These are phyloP conservation scores for Myanophis thanlyinensis DNA, from an alignment of 2,113 vertebrate genomes.

Conservation along the genomic window DNA sequence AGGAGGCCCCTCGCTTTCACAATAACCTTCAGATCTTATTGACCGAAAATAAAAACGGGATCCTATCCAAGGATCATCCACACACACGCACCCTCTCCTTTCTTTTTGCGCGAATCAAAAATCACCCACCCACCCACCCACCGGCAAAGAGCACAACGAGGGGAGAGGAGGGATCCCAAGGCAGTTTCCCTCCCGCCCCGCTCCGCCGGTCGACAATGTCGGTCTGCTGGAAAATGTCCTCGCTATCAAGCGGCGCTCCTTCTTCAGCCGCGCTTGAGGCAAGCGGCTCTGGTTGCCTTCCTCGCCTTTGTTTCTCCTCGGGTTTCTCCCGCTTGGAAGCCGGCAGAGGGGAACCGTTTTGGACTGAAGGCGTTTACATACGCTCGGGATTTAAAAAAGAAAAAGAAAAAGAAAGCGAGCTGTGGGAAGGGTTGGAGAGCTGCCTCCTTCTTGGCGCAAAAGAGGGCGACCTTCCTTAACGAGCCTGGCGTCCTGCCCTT, in stretches of 20 bases:
- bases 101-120: too few relatives aligned
- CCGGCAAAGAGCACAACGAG: too few relatives aligned
- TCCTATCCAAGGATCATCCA: not conserved
- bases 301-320: not conserved
- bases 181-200: not conserved
- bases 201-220: not conserved
- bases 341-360: not conserved
- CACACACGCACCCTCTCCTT: not conserved
- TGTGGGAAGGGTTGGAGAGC: not conserved
- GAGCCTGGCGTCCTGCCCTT: not conserved
- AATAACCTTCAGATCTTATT: constrained; percentile 1
- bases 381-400: not conserved
- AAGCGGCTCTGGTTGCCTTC: not conserved
- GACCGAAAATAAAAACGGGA: not conserved
- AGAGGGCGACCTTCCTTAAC: not conserved
- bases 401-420: not conserved
- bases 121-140: not conserved
- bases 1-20: constrained; percentile 9
- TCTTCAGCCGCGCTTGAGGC: not conserved
- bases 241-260: not conserved
- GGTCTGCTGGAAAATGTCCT: not conserved
- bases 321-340: not conserved
- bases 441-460: too few relatives aligned
- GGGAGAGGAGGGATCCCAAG: not conserved
- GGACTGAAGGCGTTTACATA: not conserved